These are phyloP conservation scores for Murina feae DNA, from an alignment of 2,113 vertebrate genomes.

Conservation along the genomic window DNA sequence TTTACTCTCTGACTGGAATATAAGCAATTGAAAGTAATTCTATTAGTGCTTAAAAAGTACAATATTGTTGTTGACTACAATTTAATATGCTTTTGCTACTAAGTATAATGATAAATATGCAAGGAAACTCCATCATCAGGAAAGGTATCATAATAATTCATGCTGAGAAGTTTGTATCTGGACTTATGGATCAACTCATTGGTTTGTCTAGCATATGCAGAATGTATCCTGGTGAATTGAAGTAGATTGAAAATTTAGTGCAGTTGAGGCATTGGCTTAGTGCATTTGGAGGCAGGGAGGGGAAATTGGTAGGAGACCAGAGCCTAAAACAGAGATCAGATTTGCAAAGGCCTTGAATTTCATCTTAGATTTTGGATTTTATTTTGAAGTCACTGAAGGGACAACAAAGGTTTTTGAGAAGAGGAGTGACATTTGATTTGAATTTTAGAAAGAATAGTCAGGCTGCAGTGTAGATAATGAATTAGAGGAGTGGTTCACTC, in stretches of 20 bases:
- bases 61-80: not conserved
- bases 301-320: not conserved
- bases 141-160: not conserved
- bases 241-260: not conserved
- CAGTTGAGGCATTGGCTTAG: not conserved
- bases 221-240: not conserved
- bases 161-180: not conserved
- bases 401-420: not conserved
- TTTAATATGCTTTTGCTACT: not conserved
- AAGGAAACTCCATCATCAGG: not conserved
- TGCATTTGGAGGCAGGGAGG: not conserved
- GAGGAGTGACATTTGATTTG: not conserved
- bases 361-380: not conserved
- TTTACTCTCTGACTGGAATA: not conserved
- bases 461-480: not conserved
- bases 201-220: not conserved
- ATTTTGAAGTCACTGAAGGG: not conserved
- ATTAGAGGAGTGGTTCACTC: not conserved
- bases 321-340: not conserved
- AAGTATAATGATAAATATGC: constrained; percentile 4
- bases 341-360: not conserved
- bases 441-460: not conserved
- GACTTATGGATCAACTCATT: not conserved
- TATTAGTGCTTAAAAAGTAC: not conserved
- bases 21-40: constrained; percentile 20